A percentile compares a stretch with the other conserved stretches of the same genome.
Conservation (phyloP, 1,140 invertebrate species). For the Proales similis region DNA sequence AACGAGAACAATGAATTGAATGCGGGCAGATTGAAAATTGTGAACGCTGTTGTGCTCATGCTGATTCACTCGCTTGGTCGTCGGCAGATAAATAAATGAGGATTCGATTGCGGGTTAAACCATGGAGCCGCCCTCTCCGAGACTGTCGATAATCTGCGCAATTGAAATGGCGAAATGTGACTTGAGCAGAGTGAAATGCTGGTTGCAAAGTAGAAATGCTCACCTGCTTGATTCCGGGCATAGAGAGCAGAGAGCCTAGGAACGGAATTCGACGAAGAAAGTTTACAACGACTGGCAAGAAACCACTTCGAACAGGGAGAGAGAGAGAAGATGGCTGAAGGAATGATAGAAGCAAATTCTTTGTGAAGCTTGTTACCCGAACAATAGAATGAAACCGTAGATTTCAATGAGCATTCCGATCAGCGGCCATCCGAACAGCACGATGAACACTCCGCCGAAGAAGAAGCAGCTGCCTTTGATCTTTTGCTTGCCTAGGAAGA, state of each 20-base stretch:
- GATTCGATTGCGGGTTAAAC: not conserved
- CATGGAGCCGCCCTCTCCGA: slow-evolving; percentile 36
- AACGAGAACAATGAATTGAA: too few species aligned
- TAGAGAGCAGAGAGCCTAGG: slow-evolving; percentile 58
- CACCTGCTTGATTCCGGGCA: slow-evolving; percentile 60
- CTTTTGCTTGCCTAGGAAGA: slow-evolving; percentile 98
- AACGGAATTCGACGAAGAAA: slow-evolving; percentile 62
- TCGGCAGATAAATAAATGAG: not conserved
- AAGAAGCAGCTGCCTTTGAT: slow-evolving; percentile 81
- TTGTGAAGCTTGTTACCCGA: slow-evolving; percentile 54
- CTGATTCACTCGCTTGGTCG: too few species aligned
- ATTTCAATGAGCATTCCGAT: slow-evolving; percentile 91
- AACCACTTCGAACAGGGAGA: slow-evolving; percentile 57
- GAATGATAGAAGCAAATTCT: not conserved
- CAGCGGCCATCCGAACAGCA: slow-evolving; percentile 89
- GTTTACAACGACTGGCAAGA: slow-evolving; percentile 62
- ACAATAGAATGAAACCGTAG: slow-evolving; percentile 62
- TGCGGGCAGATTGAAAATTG: too few species aligned
- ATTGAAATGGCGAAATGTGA: not conserved
- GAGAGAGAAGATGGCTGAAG: not conserved
- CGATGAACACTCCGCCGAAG: slow-evolving; percentile 85
- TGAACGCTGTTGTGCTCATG: too few species aligned
- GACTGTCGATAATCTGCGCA: slow-evolving; percentile 7
- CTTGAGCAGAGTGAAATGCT: not conserved
- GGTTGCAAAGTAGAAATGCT: slow-evolving; percentile 31